phyloP scores from a whole-genome alignment of 2,888 invertebrate genomes.

The Cataglyphis cursor region DNA sequence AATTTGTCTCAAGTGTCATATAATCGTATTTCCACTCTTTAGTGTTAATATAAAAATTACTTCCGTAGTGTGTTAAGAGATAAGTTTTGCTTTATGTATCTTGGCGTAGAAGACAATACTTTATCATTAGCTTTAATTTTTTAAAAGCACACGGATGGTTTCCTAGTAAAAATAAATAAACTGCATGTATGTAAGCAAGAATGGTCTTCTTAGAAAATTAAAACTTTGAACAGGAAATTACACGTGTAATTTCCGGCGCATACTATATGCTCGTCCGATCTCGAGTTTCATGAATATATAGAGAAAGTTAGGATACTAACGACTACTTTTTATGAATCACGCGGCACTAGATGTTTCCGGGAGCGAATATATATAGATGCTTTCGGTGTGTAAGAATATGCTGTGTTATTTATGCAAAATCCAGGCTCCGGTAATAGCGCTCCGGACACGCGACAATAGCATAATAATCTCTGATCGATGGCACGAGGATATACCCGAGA shows the following conservation, averaged over 20 bases:
- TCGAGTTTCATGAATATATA: slow-evolving; percentile 7
- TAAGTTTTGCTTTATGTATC: neutral
- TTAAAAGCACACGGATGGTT: slow-evolving; percentile 18
- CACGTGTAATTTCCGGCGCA: neutral
- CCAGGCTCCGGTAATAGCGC: neutral
- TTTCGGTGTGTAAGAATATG: neutral
- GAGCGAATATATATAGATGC: neutral
- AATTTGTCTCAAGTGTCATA: neutral
- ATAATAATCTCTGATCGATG: slow-evolving; percentile 29
- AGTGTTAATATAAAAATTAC: neutral
- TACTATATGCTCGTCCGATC: neutral
- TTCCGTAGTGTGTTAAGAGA: neutral
- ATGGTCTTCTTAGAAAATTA: slow-evolving; percentile 15
- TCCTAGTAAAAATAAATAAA: neutral
- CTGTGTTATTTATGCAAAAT: slow-evolving; percentile 6
- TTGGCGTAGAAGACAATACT: neutral
- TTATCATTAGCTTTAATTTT: slow-evolving; percentile 10
- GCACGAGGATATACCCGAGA: neutral
- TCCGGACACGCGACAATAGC: neutral
- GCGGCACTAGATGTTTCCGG: slow-evolving; percentile 13
- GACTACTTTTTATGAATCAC: slow-evolving; percentile 22
- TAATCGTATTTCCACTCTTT: neutral
- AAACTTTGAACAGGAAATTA: neutral
- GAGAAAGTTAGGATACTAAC: slow-evolving; percentile 6
- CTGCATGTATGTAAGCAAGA: neutral